Base-by-base conservation (phyloP, 2,797 vertebrate genomes). In the Crocidura indochinensis region DNA sequence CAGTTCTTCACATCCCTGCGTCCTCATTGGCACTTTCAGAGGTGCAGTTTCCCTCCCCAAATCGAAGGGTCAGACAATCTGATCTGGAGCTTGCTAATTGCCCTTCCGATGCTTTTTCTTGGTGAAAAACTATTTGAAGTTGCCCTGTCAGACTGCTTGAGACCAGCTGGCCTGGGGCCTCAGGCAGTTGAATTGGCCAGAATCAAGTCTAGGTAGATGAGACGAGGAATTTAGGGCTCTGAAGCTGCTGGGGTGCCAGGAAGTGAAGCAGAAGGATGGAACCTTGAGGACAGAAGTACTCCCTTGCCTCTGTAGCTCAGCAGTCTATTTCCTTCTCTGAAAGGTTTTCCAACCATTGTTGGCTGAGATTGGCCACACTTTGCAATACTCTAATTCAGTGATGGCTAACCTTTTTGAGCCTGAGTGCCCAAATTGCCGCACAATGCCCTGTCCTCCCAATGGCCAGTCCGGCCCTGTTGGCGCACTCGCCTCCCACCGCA, bases 21-120 rank as follows among this genome's bases (percentile, higher is more conserved):
- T 90, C 6, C 20, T 72, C 49, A 10, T 24, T 49, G 51, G 68
- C 87, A 22, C 56, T 91, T 83, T 93, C n/a, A 83, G 56, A 87
- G 12, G 31, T 74, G 7, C 26, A 14, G 29, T 12, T 0, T 60
- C 91, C 69, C 31, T 26, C 60, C 46, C 22, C 69, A 8, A 31
- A 17, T 88, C n/a, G 51, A 46, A 64, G 79, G 69, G 29, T 31
- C 6, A 69, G 29, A 29, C 69, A 62, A n/a, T 71, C n/a, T n/a
- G n/a, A n/a, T n/a, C 51, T 56, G 4, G 11, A n/a, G 20, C 88
- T 84, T 76, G 27, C 64, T 85, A 19, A 65, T 88, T 80, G 56
- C 31, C 20, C 6, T 38, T 67, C 12, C 71, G n/a, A n/a, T n/a
- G n/a, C n/a, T n/a, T n/a, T n/a, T n/a, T n/a, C n/a, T n/a, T n/a